These are phyloP conservation scores for Cochlearius cochlearius DNA, from an alignment of 2,113 vertebrate genomes.

Conservation along the genomic window DNA sequence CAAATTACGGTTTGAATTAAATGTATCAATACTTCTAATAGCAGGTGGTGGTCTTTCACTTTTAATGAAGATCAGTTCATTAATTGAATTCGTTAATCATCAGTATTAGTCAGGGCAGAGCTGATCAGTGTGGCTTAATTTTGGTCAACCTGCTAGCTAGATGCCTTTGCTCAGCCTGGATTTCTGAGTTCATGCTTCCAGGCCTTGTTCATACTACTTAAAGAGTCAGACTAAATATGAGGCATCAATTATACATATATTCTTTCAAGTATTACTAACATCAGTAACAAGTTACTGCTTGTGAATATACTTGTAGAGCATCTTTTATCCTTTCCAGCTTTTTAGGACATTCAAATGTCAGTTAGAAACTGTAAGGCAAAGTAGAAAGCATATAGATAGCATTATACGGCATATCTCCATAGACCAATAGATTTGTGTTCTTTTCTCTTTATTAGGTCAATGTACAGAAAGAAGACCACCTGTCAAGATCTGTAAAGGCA, in stretches of 20 bases:
- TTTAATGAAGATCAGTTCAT: neutral
- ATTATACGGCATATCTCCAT: neutral
- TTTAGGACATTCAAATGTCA: neutral
- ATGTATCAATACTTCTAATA: neutral
- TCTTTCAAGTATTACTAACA: neutral
- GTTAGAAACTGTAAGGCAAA: neutral
- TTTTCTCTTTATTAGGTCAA: constrained; percentile 70
- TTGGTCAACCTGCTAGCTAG: neutral
- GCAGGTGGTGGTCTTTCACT: neutral
- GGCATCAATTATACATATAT: neutral
- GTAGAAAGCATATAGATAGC: neutral
- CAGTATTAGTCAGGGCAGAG: neutral
- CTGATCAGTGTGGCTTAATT: neutral
- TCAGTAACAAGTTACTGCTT: neutral
- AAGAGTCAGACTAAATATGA: neutral
- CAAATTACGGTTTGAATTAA: neutral
- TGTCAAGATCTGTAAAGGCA: constrained; percentile 76
- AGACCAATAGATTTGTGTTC: neutral
- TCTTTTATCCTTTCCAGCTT: neutral
- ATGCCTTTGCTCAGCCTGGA: neutral
- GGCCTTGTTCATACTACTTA: neutral
- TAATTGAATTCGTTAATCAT: too few species aligned
- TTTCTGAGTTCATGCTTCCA: neutral
- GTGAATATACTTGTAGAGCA: neutral
- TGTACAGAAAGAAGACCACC: constrained; percentile 60